These are phyloP conservation scores for Oreotrochilus melanogaster DNA, from an alignment of 2,113 vertebrate species.

Conservation along the genomic window DNA sequence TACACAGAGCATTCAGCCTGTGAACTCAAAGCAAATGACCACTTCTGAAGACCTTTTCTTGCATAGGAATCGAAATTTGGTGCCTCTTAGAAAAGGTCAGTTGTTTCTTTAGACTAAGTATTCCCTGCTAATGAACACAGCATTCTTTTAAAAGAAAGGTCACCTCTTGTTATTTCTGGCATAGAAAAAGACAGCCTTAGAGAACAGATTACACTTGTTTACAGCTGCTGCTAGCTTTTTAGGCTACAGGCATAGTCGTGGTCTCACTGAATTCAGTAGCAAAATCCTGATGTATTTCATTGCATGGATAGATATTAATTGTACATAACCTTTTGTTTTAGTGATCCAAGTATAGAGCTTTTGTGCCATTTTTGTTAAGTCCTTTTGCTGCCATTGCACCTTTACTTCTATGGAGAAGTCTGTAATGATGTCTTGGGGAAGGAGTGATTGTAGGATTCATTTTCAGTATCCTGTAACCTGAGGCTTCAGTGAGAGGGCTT, in stretches of 20 bases:
- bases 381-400: background rate
- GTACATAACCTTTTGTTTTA: background rate
- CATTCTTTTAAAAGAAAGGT: background rate
- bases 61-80: background rate
- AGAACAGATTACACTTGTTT: background rate
- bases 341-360: background rate
- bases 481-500: background rate
- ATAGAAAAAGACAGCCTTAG: background rate
- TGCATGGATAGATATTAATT: background rate
- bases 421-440: background rate
- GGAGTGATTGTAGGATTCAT: accelerated
- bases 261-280: background rate
- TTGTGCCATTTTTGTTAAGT: background rate
- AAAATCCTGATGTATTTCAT: background rate
- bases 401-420: background rate
- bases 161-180: background rate
- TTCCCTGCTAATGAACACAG: background rate
- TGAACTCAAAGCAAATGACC: background rate
- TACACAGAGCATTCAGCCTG: background rate
- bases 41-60: background rate
- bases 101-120: background rate
- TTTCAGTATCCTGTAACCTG: background rate
- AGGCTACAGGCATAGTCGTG: background rate
- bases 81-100: background rate
- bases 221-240: background rate